phyloP scores from a whole-genome alignment of 2,888 invertebrate species.

The Nomada flava region DNA sequence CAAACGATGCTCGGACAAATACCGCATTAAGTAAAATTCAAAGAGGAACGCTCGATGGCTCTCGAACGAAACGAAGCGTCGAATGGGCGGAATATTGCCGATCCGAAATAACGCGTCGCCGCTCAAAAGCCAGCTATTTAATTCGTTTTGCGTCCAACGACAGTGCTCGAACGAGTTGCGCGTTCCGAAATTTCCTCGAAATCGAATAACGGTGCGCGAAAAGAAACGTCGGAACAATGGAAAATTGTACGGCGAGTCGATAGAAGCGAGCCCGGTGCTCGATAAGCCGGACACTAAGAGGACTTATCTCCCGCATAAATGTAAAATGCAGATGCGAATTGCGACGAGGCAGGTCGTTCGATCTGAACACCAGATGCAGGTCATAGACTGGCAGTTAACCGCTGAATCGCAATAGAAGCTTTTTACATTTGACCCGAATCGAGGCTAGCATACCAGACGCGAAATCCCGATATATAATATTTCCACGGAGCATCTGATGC shows the following conservation, averaged over 20 bases:
- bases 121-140: constrained; percentile 25
- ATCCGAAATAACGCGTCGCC: constrained; percentile 22
- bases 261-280: not conserved
- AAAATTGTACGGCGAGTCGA: not conserved
- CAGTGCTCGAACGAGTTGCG: not conserved
- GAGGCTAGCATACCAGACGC: constrained; percentile 32
- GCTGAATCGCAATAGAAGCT: constrained; percentile 50
- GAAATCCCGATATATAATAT: constrained; percentile 32
- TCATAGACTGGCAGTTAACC: constrained; percentile 53
- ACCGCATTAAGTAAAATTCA: constrained; percentile 1
- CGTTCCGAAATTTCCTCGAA: not conserved
- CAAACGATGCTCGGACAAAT: constrained; percentile 19
- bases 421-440: constrained; percentile 62
- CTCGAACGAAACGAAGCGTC: constrained; percentile 16
- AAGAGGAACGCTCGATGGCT: constrained; percentile 21
- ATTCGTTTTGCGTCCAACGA: constrained; percentile 5
- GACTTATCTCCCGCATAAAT: constrained; percentile 43
- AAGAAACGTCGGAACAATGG: not conserved
- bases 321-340: constrained; percentile 44
- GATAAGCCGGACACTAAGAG: not conserved
- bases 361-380: constrained; percentile 47
- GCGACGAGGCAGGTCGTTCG: constrained; percentile 21
- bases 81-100: constrained; percentile 9
- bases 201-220: not conserved
- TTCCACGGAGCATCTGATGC: constrained; percentile 28